A percentile compares a stretch with the other conserved stretches of the same genome.
Evolutionary conservation across 2,113 vertebrate species (phyloP).

Genomic region (Atractosteus spatula): DNA sequence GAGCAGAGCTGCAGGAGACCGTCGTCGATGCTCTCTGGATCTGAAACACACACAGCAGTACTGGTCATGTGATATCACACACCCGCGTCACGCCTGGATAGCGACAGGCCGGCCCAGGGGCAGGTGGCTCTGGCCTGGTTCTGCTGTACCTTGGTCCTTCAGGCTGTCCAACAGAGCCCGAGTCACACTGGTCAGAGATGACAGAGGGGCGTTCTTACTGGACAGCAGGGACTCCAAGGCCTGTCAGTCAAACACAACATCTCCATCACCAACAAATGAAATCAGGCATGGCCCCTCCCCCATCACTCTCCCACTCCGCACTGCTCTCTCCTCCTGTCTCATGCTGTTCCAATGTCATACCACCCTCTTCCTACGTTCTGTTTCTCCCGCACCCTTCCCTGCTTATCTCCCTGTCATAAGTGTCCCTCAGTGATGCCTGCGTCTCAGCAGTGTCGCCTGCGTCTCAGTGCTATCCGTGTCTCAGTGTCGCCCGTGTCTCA

Average conservation of each 20-base stretch:
- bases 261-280: no score
- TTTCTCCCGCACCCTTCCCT: neutral
- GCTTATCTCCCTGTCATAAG: neutral
- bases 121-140: neutral
- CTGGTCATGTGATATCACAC: slow-evolving; percentile 2
- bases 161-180: slow-evolving; percentile 74
- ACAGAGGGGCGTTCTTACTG: slow-evolving; percentile 75
- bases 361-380: neutral
- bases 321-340: no score
- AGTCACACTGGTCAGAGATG: slow-evolving; percentile 78
- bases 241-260: slow-evolving; percentile 53
- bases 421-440: neutral
- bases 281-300: no score
- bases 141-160: slow-evolving; percentile 75
- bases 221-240: slow-evolving; percentile 86
- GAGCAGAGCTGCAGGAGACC: slow-evolving; percentile 82
- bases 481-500: slow-evolving; percentile 13
- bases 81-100: neutral
- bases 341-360: no score
- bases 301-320: no score
- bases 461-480: neutral
- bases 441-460: no score
- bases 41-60: slow-evolving; percentile 51
- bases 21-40: slow-evolving; percentile 79
- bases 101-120: no score